phyloP scores from a whole-genome alignment of 2,797 vertebrate genomes.

The Agapornis canus region DNA sequence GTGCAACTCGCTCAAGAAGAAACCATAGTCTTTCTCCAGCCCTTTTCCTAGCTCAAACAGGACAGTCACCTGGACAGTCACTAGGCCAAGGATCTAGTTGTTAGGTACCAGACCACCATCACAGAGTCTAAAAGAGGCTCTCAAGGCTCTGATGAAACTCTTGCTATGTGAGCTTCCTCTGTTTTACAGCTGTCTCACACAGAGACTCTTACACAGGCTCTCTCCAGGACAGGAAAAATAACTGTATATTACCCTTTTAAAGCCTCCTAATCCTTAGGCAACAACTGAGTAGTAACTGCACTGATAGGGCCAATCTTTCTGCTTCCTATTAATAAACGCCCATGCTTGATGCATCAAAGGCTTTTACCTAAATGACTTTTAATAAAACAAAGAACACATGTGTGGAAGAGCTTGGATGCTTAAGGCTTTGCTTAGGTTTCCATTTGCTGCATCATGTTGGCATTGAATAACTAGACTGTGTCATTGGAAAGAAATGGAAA shows the following conservation, averaged over 20 bases:
- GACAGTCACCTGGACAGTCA: neutral
- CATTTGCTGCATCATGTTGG: neutral
- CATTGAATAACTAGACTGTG: neutral
- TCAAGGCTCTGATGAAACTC: neutral
- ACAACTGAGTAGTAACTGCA: neutral
- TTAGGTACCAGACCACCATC: neutral
- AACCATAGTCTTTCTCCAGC: neutral
- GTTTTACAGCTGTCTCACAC: neutral
- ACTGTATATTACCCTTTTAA: slow-evolving; percentile 22
- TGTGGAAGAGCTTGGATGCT: neutral
- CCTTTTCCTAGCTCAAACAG: neutral
- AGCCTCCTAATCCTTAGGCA: slow-evolving; percentile 34
- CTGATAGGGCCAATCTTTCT: neutral
- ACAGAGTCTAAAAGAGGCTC: neutral
- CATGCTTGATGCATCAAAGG: neutral
- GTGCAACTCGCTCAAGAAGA: neutral
- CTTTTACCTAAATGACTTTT: neutral
- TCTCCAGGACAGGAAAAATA: slow-evolving; percentile 3
- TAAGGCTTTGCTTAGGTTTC: neutral
- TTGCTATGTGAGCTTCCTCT: neutral
- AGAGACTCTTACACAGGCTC: neutral
- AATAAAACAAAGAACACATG: neutral
- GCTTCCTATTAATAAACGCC: neutral
- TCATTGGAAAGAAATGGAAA: neutral
- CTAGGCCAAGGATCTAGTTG: neutral